Base-by-base conservation (phyloP, 2,888 invertebrate species). In the Tiliacea aurago region DNA sequence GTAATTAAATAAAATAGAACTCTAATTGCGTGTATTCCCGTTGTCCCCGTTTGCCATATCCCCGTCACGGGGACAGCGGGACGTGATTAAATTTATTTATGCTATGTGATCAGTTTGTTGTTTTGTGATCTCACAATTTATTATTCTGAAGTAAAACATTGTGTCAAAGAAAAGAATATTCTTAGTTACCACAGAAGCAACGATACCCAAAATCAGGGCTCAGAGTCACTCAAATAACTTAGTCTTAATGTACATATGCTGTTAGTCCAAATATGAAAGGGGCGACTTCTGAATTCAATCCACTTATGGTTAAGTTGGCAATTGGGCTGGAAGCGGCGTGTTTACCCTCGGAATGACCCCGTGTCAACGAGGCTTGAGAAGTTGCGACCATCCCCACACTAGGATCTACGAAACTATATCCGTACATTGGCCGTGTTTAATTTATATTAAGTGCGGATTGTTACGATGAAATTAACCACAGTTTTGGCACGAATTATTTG, bases 221-320 rank as follows among this genome's bases (percentile, higher is more conserved):
- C 56, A 58, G 23, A 47, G 15, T 43, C 51, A 28, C 70, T 37
- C 59, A 69, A 73, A 72, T 76, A 79, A 79, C 78, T 84, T 72
- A 78, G 68, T 63, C 70, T 55, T 86, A 82, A 81, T 78, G 74
- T 79, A 79, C 55, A 72, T 84, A 75, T 75, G 68, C 76, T 80
- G 76, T 84, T 84, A 75, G 70, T 63, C 62, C 73, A 73, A 83
- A 80, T 83, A 87, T 83, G 80, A 80, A 86, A 84, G 86, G 87
- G 84, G 80, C 81, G 85, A 88, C 87, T 86, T 89, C 88, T 86
- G 85, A 89, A 93, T 91, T 91, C 92, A 94, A 94, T 94, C 92
- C 92, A 94, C 94, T 94, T 93, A 94, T 91, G 89, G 89, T 84
- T 86, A 92, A 93, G 92, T 93, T 92, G 87, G 90, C 91, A 90